These are phyloP conservation scores for Erpobdella octoculata DNA, from an alignment of 2,888 invertebrate genomes.

Conservation along the genomic window DNA sequence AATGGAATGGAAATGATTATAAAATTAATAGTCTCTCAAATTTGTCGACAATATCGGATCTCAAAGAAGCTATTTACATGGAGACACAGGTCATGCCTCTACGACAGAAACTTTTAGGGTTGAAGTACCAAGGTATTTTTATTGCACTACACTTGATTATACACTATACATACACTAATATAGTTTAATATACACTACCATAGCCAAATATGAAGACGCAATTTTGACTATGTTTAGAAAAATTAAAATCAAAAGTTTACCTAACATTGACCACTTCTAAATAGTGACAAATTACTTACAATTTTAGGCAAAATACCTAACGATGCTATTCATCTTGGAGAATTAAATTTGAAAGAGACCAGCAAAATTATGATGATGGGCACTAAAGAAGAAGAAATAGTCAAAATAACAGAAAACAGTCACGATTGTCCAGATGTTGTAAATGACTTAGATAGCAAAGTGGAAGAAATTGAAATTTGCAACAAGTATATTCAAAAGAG, in stretches of 20 bases:
- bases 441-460: conserved; percentile 78
- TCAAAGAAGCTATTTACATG: conserved; percentile 76
- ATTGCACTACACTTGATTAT: not conserved
- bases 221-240: not conserved
- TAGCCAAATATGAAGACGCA: not conserved
- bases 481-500: conserved; percentile 44
- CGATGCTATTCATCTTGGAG: conserved; percentile 68
- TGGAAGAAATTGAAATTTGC: conserved; percentile 62
- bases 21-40: conserved; percentile 67
- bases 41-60: conserved; percentile 68
- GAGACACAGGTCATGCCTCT: conserved; percentile 84
- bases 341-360: conserved; percentile 72
- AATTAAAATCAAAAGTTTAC: too few relatives aligned
- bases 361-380: conserved; percentile 96
- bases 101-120: conserved; percentile 82
- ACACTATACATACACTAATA: too few relatives aligned
- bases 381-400: conserved; percentile 73
- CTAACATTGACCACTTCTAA: not conserved
- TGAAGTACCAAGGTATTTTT: conserved; percentile 71
- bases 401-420: conserved; percentile 68
- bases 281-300: not conserved
- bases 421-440: conserved; percentile 73
- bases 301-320: conserved; percentile 68
- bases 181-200: not conserved
- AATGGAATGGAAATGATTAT: conserved; percentile 88